Evolutionary conservation across 1,140 invertebrate genomes (phyloP), one percentile per base, ranked within the genome.

Genomic region (Philopotamus ludificatus): DNA sequence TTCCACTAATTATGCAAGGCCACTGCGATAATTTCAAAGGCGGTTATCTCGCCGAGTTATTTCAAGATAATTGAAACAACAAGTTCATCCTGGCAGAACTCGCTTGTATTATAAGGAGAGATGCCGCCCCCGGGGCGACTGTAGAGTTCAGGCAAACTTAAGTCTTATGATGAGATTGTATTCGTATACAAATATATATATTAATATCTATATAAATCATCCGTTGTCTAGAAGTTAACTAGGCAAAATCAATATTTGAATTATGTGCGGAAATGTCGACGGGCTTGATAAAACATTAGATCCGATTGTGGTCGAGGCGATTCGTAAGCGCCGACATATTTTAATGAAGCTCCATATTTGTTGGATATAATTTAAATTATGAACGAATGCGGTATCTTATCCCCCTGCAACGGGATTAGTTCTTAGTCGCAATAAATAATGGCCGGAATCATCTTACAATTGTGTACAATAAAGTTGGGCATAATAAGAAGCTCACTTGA

Each of bases 1-100:
- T n/a, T n/a, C n/a, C n/a, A n/a, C n/a, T n/a, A n/a, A n/a, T n/a
- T n/a, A n/a, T n/a, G n/a, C n/a, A n/a, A n/a, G n/a, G n/a, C n/a
- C n/a, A n/a, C 12, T 3, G 20, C n/a, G 20, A 44, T 44, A 44
- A 44, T 44, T 44, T 44, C 3, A 3, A 3, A 44, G n/a, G 42
- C 3, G 42, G 20, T 2, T 44, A 12, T 2, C 3, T 2, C 42
- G 42, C 12, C n/a, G 42, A 18, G 64, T 66, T 66, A 66, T 66
- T 66, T 50, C 53, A 58, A 58, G 64, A 60, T 66, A 66, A 66
- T 66, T 66, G 64, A 66, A 66, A 66, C 55, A 66, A 66, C 64
- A 66, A 66, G 64, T 66, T 53, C 49, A 34, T 45, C 45, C 42
- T 60, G 25, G 47, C 64, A 53, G 55, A 53, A 59, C 47, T 55